Base-by-base conservation (phyloP, 37 sponge, comb jelly and placozoan species). In the Halisarca cf. caerulea region DNA sequence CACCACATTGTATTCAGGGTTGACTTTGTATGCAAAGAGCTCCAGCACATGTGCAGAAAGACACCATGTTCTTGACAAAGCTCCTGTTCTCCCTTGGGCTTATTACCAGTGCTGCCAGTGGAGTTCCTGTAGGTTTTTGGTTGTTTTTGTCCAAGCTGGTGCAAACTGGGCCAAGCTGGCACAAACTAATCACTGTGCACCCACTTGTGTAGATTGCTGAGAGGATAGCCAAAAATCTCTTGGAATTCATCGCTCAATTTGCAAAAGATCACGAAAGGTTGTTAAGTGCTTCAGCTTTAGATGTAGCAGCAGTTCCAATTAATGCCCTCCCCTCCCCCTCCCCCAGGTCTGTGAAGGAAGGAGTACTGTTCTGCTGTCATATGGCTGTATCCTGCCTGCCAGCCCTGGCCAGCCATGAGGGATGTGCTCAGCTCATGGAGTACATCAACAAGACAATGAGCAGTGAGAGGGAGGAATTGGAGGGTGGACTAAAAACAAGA, bases 171-270 rank as follows among this genome's bases (percentile, higher is more conserved):
- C n/a, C n/a, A n/a, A n/a, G n/a, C n/a, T n/a, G n/a, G n/a, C n/a
- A n/a, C n/a, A n/a, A n/a, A n/a, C n/a, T n/a, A n/a, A n/a, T n/a
- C n/a, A n/a, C n/a, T n/a, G n/a, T n/a, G n/a, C n/a, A n/a, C n/a
- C n/a, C n/a, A 20, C 32, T 33, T 3, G 21, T 23, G 25, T 43
- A 74, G 77, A 41, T 74, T n/a, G 45, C 45, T 44, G 45, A 74
- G 42, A 23, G 25, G 7, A 2, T 74, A 40, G 44, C 45, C 6
- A 7, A 40, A n/a, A 74, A 74, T 6, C 45, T 74, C 9, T 8
- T 74, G 77, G 77, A 74, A 37, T 74, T 74, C 36, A 44, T 39
- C 21, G n/a, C 41, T 2, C 77, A 40, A 25, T 74, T 74, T 39
- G 36, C 30, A 44, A 9, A n/a, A 4, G 37, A 74, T 74, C 44